These are phyloP conservation scores for Parnassius orleans DNA, from an alignment of 2,888 invertebrate genomes.

Conservation along the genomic window DNA sequence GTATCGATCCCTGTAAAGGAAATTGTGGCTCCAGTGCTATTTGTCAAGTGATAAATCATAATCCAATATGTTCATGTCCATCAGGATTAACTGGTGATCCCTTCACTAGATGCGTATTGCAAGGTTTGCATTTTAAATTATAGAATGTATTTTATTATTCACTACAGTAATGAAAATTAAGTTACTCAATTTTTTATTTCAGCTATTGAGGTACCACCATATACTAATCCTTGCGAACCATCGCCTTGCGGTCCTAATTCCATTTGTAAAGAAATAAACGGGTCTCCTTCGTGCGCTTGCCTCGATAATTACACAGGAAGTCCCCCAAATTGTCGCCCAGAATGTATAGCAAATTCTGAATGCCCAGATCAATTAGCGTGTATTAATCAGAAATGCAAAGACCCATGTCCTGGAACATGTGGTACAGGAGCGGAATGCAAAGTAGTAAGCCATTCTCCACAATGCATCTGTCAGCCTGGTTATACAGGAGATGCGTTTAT, in stretches of 20 bases:
- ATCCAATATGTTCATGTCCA: conserved; percentile 86
- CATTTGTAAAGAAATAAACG: conserved; percentile 81
- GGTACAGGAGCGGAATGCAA: conserved; percentile 86
- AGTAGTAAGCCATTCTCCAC: conserved; percentile 87
- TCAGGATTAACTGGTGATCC: conserved; percentile 86
- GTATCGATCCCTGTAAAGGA: conserved; percentile 86
- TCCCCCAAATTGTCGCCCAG: conserved; percentile 87
- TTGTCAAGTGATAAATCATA: conserved; percentile 88
- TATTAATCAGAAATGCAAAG: conserved; percentile 86
- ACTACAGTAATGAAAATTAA: not conserved
- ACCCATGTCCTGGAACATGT: conserved; percentile 88
- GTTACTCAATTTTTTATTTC: conserved; percentile 27
- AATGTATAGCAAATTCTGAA: conserved; percentile 88
- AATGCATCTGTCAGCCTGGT: conserved; percentile 85
- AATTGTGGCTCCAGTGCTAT: conserved; percentile 86
- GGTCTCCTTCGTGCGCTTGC: conserved; percentile 87
- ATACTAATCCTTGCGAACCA: conserved; percentile 83
- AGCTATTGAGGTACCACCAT: conserved; percentile 53
- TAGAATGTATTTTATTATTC: not conserved
- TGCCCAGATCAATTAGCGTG: conserved; percentile 86
- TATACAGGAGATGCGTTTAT: conserved; percentile 84
- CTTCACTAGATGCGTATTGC: conserved; percentile 83
- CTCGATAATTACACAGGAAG: conserved; percentile 84
- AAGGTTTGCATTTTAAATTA: conserved; percentile 59
- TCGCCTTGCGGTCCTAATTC: conserved; percentile 89